phyloP scores from a whole-genome alignment of 1,140 invertebrate species.

The Lasioglossum albipes region DNA sequence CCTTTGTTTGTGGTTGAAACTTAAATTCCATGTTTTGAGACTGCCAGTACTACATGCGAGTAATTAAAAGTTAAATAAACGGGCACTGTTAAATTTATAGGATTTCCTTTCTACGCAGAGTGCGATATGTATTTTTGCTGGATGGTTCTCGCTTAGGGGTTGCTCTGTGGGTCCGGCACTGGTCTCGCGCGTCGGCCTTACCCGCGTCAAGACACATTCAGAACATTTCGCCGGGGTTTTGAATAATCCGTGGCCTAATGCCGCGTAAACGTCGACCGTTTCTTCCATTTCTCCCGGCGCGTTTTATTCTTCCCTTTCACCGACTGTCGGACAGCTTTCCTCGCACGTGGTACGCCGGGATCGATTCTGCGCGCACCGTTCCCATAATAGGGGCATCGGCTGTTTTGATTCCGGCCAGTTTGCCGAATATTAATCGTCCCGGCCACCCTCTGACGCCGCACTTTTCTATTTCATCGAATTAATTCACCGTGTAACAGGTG shows the following conservation, averaged over 20 bases:
- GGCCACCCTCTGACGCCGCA: neutral
- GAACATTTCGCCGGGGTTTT: slow-evolving; percentile 56
- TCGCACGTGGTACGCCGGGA: slow-evolving; percentile 18
- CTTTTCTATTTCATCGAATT: neutral
- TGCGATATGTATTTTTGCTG: neutral
- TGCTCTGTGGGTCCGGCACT: slow-evolving; percentile 16
- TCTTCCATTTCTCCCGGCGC: slow-evolving; percentile 28
- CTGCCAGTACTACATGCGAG: no score
- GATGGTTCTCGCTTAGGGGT: neutral
- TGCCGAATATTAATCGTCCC: slow-evolving; percentile 22
- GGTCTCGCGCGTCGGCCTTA: slow-evolving; percentile 1
- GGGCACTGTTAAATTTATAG: no score
- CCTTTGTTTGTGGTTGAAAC: no score
- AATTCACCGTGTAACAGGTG: neutral
- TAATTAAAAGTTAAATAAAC: no score
- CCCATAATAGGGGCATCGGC: neutral
- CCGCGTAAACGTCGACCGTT: slow-evolving; percentile 62
- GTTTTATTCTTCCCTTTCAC: slow-evolving; percentile 29
- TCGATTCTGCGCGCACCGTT: slow-evolving; percentile 2
- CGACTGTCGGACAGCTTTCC: neutral
- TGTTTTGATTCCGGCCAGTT: slow-evolving; percentile 22
- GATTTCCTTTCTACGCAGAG: neutral
- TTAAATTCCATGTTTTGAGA: no score
- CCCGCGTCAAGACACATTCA: slow-evolving; percentile 46
- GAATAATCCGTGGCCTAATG: slow-evolving; percentile 73